Base-by-base conservation (phyloP, 2,797 vertebrate genomes). In the Oreonectes daqikongensis region DNA sequence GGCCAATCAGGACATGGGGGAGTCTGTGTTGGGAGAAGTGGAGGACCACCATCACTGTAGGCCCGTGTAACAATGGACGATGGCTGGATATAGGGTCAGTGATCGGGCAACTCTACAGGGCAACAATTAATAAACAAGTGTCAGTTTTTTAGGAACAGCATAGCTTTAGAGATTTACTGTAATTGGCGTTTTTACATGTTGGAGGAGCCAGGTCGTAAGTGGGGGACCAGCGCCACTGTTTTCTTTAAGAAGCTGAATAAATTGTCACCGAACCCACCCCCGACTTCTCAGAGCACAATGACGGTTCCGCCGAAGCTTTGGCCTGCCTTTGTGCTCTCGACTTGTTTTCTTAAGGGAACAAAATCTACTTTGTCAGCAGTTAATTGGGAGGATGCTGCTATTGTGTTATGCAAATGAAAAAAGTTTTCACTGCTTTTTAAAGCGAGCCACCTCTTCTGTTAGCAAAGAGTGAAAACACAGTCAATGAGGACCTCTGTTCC, bases 361-460 rank as follows among this genome's bases (percentile, higher is more conserved):
- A 73, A 52, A 81, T 84, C 85, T 89, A 88, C 87, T 85, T 86
- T 86, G 88, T 90, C 90, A 81, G 72, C 83, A 86, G 85, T 87
- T 92, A 93, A 93, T 92, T 93, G 90, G 48, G 88, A 80, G 78
- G 75, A 81, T 50, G 64, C 75, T 48, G 84, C 82, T 79, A 83
- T 81, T 88, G 89, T 92, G 71, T 86, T 59, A 92, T 92, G 90
- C 81, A 89, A 91, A 91, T 89, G 71, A 42, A 50, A 69, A n/a
- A 73, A 80, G 57, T 74, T 82, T 81, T 89, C 87, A 79, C 79
- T 80, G 81, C 78, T 57, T 83, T 42, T 86, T 84, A 83, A 87
- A 86, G 55, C 9, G 4, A 83, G 82, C 78, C 61, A 80, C 79
- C 81, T 86, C 46, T 59, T 83, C 71, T 32, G 46, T 77, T 67